Conservation (phyloP, 2,113 vertebrate genomes). For the Nicator chloris region DNA sequence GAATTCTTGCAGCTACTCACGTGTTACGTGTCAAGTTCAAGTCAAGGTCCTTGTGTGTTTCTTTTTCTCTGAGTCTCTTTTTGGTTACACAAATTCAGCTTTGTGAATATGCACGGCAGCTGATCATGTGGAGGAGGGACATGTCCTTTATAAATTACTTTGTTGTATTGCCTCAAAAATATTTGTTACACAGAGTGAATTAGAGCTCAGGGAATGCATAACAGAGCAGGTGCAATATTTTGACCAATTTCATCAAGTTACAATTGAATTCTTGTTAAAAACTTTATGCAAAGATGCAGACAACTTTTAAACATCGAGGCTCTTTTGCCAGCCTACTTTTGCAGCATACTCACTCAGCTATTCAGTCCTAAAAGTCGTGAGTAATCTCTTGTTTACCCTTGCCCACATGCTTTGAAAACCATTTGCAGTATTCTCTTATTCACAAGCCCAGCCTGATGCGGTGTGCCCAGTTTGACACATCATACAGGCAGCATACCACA, state of each 20-base stretch:
- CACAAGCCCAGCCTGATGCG: not conserved
- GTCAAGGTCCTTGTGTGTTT: not conserved
- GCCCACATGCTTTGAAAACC: not conserved
- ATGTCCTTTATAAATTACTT: not conserved
- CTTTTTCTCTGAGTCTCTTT: not conserved
- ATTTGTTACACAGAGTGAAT: not conserved
- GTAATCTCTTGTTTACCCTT: conserved; percentile 1
- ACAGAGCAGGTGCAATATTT: not conserved
- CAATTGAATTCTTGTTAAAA: not conserved
- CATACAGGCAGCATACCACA: not conserved
- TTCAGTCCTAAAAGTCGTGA: not conserved
- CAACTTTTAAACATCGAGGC: not conserved
- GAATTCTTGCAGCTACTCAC: not conserved
- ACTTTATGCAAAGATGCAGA: not conserved
- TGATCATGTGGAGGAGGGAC: not conserved
- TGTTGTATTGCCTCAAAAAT: not conserved
- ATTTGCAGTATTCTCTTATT: not conserved
- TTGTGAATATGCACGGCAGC: not conserved
- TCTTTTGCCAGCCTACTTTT: not conserved
- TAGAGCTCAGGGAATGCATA: not conserved
- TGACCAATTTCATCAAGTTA: not conserved
- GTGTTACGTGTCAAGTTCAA: not conserved
- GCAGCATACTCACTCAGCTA: not conserved
- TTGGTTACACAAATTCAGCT: not conserved
- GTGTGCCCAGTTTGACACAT: not conserved